Evolutionary conservation across 53 echinoderm and acorn worm genomes (phyloP).

Genomic region (Actinopyga echinites): DNA sequence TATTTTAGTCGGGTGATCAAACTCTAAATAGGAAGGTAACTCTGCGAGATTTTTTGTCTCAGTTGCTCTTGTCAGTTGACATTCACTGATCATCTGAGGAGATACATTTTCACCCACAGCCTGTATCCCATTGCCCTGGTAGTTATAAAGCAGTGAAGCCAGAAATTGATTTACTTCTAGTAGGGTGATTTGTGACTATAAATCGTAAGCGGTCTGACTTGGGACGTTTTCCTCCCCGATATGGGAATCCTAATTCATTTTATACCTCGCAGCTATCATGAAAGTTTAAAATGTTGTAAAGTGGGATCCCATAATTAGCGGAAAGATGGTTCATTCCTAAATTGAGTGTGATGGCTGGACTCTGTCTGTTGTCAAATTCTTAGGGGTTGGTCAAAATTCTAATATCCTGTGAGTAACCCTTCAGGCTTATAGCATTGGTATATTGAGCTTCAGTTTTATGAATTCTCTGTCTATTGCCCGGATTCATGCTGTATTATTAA

Average conservation of each 20-base stretch:
- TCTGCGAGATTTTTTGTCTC: no score
- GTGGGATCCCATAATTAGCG: constrained; percentile 13
- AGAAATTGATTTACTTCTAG: constrained; percentile 44
- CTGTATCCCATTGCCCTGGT: background rate
- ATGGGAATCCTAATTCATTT: constrained; percentile 45
- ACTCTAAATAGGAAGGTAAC: no score
- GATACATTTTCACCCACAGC: no score
- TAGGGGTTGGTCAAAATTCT: background rate
- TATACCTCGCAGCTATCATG: constrained; percentile 41
- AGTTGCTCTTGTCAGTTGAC: no score
- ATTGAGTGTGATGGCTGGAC: constrained; percentile 23
- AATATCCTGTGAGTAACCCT: background rate
- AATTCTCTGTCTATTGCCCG: no score
- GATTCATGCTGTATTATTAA: no score
- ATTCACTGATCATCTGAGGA: no score
- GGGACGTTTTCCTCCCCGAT: constrained; percentile 24
- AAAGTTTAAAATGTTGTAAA: constrained; percentile 40
- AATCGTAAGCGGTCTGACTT: constrained; percentile 33
- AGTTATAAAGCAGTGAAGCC: constrained; percentile 12
- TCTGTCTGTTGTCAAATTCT: background rate
- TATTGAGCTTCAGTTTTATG: no score
- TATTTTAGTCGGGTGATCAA: no score
- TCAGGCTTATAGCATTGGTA: no score
- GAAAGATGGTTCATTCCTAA: constrained; percentile 1
- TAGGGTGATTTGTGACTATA: constrained; percentile 27